Percentiles rank a stretch among this genome's conserved stretches.
phyloP scores from a whole-genome alignment of 2,888 invertebrate species.

The Philonicus albiceps region DNA sequence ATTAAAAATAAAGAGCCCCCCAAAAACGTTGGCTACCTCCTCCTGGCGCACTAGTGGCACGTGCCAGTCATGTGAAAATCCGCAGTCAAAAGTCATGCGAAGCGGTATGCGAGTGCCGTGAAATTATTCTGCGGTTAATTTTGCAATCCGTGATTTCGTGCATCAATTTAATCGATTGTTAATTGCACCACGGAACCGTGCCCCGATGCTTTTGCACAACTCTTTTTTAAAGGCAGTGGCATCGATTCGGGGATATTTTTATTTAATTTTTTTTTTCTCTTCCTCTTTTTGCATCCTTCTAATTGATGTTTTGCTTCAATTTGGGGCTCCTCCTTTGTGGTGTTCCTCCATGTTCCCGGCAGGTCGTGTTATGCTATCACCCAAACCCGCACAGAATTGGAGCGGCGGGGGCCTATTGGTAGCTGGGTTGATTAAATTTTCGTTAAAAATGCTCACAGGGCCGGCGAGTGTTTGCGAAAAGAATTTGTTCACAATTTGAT shows the following conservation, averaged over 20 bases:
- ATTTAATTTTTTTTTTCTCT: neutral
- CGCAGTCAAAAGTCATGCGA: neutral
- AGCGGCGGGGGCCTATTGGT: neutral
- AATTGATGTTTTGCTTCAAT: slow-evolving; percentile 26
- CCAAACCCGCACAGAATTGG: neutral
- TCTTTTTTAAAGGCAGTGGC: neutral
- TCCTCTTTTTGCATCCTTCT: slow-evolving; percentile 6
- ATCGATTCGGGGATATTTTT: neutral
- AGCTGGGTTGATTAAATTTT: neutral
- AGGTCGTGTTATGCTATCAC: neutral
- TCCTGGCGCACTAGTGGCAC: neutral
- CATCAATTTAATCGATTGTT: slow-evolving; percentile 31
- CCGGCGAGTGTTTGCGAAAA: neutral
- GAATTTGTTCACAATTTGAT: neutral
- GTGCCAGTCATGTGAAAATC: slow-evolving; percentile 3
- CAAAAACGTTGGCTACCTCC: neutral
- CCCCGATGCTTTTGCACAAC: neutral
- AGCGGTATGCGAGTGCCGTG: neutral
- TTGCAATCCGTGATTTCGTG: slow-evolving; percentile 10
- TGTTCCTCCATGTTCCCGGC: neutral
- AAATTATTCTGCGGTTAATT: slow-evolving; percentile 20
- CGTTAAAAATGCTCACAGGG: neutral
- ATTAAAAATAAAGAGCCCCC: neutral
- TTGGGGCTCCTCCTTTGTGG: slow-evolving; percentile 6
- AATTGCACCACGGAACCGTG: neutral